A percentile compares a stretch with the other conserved stretches of the same genome.
These are phyloP conservation scores for Melanerpes aurifrons DNA, from an alignment of 2,113 vertebrate genomes.

Conservation along the genomic window DNA sequence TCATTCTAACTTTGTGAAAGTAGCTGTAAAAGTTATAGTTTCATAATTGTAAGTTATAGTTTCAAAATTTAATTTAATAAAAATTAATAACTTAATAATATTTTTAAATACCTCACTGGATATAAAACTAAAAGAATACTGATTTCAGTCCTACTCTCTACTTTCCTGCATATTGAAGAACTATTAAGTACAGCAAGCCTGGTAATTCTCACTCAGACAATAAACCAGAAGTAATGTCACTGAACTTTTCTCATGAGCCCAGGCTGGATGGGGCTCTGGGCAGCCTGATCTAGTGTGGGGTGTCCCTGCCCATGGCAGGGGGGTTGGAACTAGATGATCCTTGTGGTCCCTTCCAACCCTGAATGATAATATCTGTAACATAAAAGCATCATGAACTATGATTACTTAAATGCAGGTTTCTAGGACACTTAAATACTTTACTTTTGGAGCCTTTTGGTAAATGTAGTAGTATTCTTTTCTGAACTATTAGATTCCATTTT, in stretches of 20 bases:
- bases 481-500: background rate
- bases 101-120: background rate
- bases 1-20: background rate
- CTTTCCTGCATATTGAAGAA: background rate
- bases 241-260: background rate
- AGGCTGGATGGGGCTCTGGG: too few relatives aligned
- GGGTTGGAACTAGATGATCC: too few relatives aligned
- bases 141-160: background rate
- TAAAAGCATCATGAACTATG: background rate
- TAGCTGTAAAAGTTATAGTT: background rate
- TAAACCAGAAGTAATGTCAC: background rate
- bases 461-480: background rate
- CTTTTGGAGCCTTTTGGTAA: background rate
- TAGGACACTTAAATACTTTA: background rate
- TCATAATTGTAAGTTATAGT: too few relatives aligned
- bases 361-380: background rate
- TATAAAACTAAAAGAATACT: background rate
- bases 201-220: background rate
- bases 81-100: too few relatives aligned
- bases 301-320: too few relatives aligned
- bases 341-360: too few relatives aligned
- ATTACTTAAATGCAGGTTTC: background rate
- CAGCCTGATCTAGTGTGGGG: too few relatives aligned
- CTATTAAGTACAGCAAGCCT: background rate
- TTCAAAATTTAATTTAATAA: too few relatives aligned